Conservation (phyloP, 2,888 invertebrate genomes). For the Aleiodes leptofemur region DNA sequence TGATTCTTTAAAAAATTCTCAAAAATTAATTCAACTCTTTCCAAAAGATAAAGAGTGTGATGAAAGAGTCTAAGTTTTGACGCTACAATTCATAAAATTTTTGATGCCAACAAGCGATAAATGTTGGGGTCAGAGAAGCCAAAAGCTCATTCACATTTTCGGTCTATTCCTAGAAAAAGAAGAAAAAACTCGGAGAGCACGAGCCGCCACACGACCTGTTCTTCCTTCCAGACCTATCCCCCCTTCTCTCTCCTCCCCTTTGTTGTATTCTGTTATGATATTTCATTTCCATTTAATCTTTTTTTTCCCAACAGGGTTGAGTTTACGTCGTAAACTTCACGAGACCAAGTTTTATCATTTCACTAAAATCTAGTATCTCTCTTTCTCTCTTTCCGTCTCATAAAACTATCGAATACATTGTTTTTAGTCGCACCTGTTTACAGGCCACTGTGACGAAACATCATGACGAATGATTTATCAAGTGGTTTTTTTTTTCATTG, state of each 20-base stretch:
- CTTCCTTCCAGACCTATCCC: neutral
- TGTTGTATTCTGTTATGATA: slow-evolving; percentile 9
- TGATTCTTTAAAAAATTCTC: too few relatives aligned
- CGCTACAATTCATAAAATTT: slow-evolving; percentile 18
- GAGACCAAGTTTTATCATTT: slow-evolving; percentile 16
- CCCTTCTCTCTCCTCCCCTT: neutral
- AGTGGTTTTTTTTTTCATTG: slow-evolving; percentile 23
- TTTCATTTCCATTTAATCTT: neutral
- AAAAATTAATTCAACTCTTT: too few relatives aligned
- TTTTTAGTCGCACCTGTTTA: slow-evolving; percentile 7
- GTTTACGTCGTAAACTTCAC: too few relatives aligned
- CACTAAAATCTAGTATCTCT: slow-evolving; percentile 16
- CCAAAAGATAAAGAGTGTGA: neutral
- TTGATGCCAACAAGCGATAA: slow-evolving; percentile 6
- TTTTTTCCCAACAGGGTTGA: neutral
- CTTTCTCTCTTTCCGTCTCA: too few relatives aligned
- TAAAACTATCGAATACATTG: neutral
- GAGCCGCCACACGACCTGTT: slow-evolving; percentile 33
- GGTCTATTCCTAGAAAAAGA: slow-evolving; percentile 14
- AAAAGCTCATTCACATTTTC: slow-evolving; percentile 41
- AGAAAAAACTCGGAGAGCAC: slow-evolving; percentile 13
- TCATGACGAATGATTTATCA: slow-evolving; percentile 22
- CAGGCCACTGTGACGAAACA: slow-evolving; percentile 16
- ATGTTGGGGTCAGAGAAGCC: slow-evolving; percentile 28
- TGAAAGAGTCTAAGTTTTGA: slow-evolving; percentile 20